These are phyloP conservation scores for Apodemia hepburni DNA, from an alignment of 2,888 invertebrate genomes.

Conservation along the genomic window DNA sequence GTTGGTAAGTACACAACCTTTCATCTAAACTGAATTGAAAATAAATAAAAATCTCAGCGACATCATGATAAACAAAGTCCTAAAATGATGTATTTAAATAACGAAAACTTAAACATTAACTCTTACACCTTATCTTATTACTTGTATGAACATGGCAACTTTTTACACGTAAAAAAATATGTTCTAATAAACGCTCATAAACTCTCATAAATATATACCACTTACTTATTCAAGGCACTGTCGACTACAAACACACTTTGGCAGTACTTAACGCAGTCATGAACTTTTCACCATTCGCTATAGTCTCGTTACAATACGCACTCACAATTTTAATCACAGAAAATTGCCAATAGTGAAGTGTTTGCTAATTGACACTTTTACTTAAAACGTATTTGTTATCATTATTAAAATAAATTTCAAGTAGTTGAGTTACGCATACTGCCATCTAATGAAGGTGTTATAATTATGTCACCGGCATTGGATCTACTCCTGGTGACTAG, in stretches of 20 bases:
- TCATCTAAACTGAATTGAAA: constrained; percentile 32
- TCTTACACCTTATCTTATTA: constrained; percentile 52
- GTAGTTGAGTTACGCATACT: constrained; percentile 63
- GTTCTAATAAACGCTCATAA: constrained; percentile 64
- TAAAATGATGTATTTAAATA: constrained; percentile 18
- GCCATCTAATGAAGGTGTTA: constrained; percentile 79
- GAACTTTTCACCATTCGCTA: constrained; percentile 46
- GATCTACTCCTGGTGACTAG: constrained; percentile 88
- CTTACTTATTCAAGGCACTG: constrained; percentile 75
- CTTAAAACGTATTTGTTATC: constrained; percentile 55
- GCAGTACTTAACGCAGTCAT: constrained; percentile 66
- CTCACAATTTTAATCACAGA: constrained; percentile 63
- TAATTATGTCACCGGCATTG: constrained; percentile 88
- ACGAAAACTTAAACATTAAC: constrained; percentile 42
- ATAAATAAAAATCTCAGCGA: constrained; percentile 16
- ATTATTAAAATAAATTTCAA: constrained; percentile 52
- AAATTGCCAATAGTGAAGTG: constrained; percentile 74
- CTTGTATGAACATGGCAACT: constrained; percentile 72
- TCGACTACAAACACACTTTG: constrained; percentile 81
- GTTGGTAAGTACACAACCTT: constrained; percentile 71
- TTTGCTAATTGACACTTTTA: constrained; percentile 69
- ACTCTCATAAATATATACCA: constrained; percentile 71
- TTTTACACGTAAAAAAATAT: constrained; percentile 78
- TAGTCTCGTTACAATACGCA: constrained; percentile 49
- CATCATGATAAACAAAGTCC: constrained; percentile 18